A percentile compares a stretch with the other conserved stretches of the same genome.
Evolutionary conservation across 2,113 vertebrate species (phyloP).

Genomic region (Gasterosteus nipponicus): DNA sequence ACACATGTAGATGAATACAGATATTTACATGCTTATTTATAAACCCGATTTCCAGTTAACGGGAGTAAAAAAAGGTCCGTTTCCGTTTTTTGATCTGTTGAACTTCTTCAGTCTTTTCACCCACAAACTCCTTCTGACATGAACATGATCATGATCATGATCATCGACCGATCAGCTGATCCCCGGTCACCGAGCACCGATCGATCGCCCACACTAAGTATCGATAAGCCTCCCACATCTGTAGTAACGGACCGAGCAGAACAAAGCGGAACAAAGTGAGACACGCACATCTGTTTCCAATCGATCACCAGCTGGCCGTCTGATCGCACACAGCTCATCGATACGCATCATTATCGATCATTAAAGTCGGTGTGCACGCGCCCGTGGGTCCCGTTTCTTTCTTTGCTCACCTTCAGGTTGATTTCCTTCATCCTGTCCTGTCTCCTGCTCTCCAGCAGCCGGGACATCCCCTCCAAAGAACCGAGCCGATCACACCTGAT

Average conservation of each 20-base stretch:
- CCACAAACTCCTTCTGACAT: neutral
- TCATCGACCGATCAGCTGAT: too few relatives aligned
- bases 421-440: slow-evolving; percentile 83
- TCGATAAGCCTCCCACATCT: neutral
- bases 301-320: neutral
- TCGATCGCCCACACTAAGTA: neutral
- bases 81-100: slow-evolving; percentile 41
- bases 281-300: neutral
- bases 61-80: slow-evolving; percentile 16
- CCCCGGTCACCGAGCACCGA: neutral
- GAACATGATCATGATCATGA: too few relatives aligned
- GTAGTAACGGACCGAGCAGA: slow-evolving; percentile 34
- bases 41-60: neutral
- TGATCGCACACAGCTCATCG: neutral
- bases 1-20: too few relatives aligned
- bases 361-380: slow-evolving; percentile 19
- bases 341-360: neutral
- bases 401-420: slow-evolving; percentile 77
- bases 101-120: neutral
- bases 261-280: slow-evolving; percentile 46
- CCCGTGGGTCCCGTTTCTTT: neutral
- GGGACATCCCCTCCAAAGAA: slow-evolving; percentile 67
- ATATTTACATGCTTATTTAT: too few relatives aligned
- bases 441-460: slow-evolving; percentile 72
- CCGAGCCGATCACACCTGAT: slow-evolving; percentile 8